These are phyloP conservation scores for Panulirus ornatus DNA, from an alignment of 1,140 invertebrate species.

Conservation along the genomic window DNA sequence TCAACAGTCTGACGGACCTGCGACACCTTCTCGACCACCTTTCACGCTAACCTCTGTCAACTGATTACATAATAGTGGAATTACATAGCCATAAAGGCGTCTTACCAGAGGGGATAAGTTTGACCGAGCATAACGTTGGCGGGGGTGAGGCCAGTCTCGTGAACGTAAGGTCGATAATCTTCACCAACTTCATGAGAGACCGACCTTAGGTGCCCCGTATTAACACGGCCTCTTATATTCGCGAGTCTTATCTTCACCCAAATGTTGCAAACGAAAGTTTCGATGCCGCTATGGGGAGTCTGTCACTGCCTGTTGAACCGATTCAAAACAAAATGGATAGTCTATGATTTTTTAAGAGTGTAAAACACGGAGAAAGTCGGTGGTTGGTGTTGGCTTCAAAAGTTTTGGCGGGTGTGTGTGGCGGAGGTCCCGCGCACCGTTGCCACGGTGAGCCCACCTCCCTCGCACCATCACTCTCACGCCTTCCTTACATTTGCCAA, in stretches of 20 bases:
- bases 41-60: constrained; percentile 68
- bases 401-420: constrained; percentile 61
- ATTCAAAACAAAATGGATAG: not conserved
- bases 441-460: constrained; percentile 25
- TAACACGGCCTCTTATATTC: constrained; percentile 45
- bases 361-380: constrained; percentile 21
- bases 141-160: constrained; percentile 37
- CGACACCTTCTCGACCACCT: constrained; percentile 46
- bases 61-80: constrained; percentile 72
- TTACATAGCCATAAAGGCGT: constrained; percentile 69
- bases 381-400: constrained; percentile 47
- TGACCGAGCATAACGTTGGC: constrained; percentile 57
- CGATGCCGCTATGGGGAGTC: constrained; percentile 27
- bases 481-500: constrained; percentile 73
- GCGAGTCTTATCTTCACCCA: constrained; percentile 61
- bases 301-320: constrained; percentile 50
- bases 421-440: constrained; percentile 18
- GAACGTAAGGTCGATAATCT: constrained; percentile 35
- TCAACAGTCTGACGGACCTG: not conserved
- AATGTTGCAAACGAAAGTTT: constrained; percentile 41
- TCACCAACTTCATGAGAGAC: not conserved
- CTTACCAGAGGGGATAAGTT: constrained; percentile 47
- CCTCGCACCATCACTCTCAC: constrained; percentile 36
- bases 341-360: not conserved
- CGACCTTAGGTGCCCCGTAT: constrained; percentile 30